A percentile compares a stretch with the other conserved stretches of the same genome.
These are phyloP conservation scores for Rhabdophis nuchalis DNA, from an alignment of 2,797 vertebrate species.

Conservation along the genomic window DNA sequence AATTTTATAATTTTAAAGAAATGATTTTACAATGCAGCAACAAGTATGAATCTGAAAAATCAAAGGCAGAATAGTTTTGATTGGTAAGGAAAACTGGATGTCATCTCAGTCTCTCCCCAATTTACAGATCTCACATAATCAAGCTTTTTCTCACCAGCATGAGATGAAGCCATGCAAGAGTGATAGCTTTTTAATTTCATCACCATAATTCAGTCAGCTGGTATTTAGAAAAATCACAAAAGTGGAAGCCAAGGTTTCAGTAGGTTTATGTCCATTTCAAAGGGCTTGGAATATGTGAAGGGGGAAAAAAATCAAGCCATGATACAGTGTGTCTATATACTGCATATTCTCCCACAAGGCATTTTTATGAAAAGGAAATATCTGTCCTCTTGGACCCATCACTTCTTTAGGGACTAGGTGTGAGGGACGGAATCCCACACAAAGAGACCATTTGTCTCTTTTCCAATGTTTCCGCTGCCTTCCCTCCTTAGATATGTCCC, in stretches of 20 bases:
- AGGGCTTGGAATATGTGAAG: not conserved
- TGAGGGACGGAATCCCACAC: not conserved
- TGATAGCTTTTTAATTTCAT: not conserved
- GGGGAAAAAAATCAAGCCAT: not conserved
- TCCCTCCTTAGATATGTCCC: slow-evolving; percentile 38
- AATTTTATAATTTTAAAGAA: not conserved
- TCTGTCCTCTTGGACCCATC: not conserved
- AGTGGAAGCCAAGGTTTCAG: not conserved
- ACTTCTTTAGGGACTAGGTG: not conserved
- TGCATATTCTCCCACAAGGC: not conserved
- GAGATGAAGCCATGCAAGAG: not conserved
- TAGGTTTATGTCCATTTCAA: not conserved
- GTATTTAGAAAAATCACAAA: not conserved
- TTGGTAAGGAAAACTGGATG: not conserved
- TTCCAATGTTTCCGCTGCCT: slow-evolving; percentile 39
- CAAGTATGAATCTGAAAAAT: not conserved
- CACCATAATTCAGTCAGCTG: not conserved
- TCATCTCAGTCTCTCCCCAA: not conserved
- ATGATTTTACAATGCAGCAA: not conserved
- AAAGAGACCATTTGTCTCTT: slow-evolving; percentile 44
- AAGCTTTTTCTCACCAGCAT: not conserved
- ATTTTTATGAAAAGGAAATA: not conserved
- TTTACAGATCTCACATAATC: not conserved
- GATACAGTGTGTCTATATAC: not conserved
- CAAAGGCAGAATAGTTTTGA: not conserved